Evolutionary conservation across 2,888 invertebrate genomes (phyloP), one percentile per base, ranked within the genome.

Genomic region (Plemyria rubiginata): DNA sequence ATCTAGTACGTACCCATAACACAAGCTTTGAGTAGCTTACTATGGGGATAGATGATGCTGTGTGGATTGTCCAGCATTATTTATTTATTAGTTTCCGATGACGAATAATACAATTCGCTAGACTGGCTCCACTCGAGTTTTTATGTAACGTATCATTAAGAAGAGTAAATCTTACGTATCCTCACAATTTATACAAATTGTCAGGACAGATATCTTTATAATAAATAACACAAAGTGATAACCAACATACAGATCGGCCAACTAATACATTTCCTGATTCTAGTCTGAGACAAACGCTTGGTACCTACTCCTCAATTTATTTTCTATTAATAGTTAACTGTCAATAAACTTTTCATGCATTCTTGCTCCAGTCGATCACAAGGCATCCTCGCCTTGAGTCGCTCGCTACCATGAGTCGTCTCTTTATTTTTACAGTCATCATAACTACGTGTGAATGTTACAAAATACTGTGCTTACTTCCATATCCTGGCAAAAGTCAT

Each of bases 401-500:
- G 74, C 67, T 67, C 68, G 74, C 67, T 13, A 55, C 54, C n/a
- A 59, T 15, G 13, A 67, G 53, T 53, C 4, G 15, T 61, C 38
- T 69, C 32, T 32, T 75, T 22, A 49, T 75, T 46, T 60, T 77
- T 50, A 32, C 67, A 32, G n/a, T 72, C 13, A 55, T 70, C 15
- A 48, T 72, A 54, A 62, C 68, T 45, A 60, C 64, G 13, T 72
- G 71, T 58, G 66, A 76, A 13, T 70, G 76, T 50, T 81, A 76
- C 52, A 79, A 75, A 50, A 88, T 93, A 48, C 76, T 94, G 7
- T 90, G 84, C 11, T 65, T 90, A 0, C 84, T 94, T 41, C 86
- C 88, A 1, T 90, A 93, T 64, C 78, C 82, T 0, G 93, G 93
- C 0, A 91, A 89, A 60, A 94, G 94, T 56, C 94, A 94, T 67